Percentiles rank a stretch among this genome's conserved stretches.
These are phyloP conservation scores for Incurvaria masculella DNA, from an alignment of 2,888 invertebrate species.

Conservation along the genomic window DNA sequence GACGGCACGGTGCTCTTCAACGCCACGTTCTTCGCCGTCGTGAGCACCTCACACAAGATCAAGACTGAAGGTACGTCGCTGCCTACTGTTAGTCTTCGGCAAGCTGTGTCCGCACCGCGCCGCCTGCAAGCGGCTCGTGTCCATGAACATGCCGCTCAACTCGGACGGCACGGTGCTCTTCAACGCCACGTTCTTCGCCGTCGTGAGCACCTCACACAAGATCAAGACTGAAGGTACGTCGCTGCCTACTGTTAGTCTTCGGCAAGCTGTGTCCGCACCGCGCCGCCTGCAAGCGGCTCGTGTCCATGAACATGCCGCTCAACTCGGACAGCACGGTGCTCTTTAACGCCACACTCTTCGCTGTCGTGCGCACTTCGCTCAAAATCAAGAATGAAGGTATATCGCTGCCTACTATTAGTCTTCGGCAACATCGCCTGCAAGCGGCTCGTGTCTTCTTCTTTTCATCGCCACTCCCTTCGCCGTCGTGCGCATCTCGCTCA, in stretches of 20 bases:
- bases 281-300: slow-evolving; percentile 96
- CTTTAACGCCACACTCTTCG: slow-evolving; percentile 97
- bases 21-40: slow-evolving; percentile 96
- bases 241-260: slow-evolving; percentile 94
- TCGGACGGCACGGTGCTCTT: slow-evolving; percentile 98
- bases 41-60: slow-evolving; percentile 92
- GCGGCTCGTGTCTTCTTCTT: slow-evolving; percentile 94
- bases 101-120: slow-evolving; percentile 98
- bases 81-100: slow-evolving; percentile 79
- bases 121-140: slow-evolving; percentile 96
- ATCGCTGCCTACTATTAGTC: slow-evolving; percentile 61
- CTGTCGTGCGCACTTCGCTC: slow-evolving; percentile 53
- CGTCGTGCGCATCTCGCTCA: slow-evolving; percentile 91
- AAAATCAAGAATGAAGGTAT: not conserved
- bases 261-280: slow-evolving; percentile 99
- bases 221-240: not conserved
- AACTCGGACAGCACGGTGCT: slow-evolving; percentile 98
- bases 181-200: slow-evolving; percentile 96
- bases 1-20: slow-evolving; percentile 99
- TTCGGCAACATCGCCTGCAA: slow-evolving; percentile 99
- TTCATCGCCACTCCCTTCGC: slow-evolving; percentile 99
- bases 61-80: slow-evolving; percentile 74
- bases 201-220: slow-evolving; percentile 35
- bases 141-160: slow-evolving; percentile 99
- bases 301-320: slow-evolving; percentile 99